Evolutionary conservation across 1,140 invertebrate genomes (phyloP), one percentile per base, ranked within the genome.

Genomic region (Elymnias hypermnestra): DNA sequence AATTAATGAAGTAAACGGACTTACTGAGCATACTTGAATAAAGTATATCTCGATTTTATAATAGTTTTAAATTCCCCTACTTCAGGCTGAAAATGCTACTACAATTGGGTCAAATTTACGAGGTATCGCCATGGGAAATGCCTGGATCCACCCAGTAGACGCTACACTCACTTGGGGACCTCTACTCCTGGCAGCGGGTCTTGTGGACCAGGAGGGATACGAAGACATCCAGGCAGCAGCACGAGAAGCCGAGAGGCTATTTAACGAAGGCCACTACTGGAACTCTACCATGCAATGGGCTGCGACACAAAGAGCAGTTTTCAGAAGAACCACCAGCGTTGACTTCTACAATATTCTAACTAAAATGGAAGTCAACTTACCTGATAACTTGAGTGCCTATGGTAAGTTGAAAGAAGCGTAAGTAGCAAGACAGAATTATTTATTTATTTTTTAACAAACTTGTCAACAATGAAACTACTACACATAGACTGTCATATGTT

Each of bases 121-220:
- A 52, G 94, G 94, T 1, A 89, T 96, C 6, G 92, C 90, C 0
- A 87, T 97, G 66, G 94, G 94, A 1, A 94, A 96, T 74, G 90
- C 94, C 0, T 97, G 94, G 94, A 94, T 96, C 37, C 93, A 92
- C 9, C 94, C 95, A 0, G 89, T 95, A 28, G 94, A 96, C 66
- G 92, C 92, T 9, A 91, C 93, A 0, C 72, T 92, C 31, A 93
- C 91, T 2, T 97, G 94, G 94, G 94, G 89, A 1, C 92, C 92
- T 0, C 81, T 96, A 9, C 89, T 92, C 6, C 66, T 90, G 5
- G 90, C 90, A 47, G 81, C 82, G 63, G 91, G 91, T 8, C 86
- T 92, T 44, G 83, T 93, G 4, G 92, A 93, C 62, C 75, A 88
- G 18, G 54, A 73, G 41, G 91, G 91, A 0, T 88, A 89, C 47